phyloP scores from a whole-genome alignment of 2,797 vertebrate genomes.

The Ptychadena robeensis region DNA sequence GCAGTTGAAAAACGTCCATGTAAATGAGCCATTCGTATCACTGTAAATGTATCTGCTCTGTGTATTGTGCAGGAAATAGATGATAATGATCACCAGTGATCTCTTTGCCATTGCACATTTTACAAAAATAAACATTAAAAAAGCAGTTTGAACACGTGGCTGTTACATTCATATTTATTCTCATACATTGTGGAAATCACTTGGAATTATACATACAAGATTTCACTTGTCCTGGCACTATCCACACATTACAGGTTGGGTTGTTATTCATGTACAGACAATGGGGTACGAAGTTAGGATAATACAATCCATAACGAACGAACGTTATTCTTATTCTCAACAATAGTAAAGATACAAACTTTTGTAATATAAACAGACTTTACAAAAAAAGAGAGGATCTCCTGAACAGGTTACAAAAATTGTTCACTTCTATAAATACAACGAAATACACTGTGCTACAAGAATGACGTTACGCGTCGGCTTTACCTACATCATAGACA shows the following conservation, averaged over 20 bases:
- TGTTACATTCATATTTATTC: slow-evolving; percentile 72
- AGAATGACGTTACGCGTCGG: slow-evolving; percentile 70
- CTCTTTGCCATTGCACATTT: neutral
- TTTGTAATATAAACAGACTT: slow-evolving; percentile 79
- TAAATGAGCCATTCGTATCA: no score
- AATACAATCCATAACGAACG: slow-evolving; percentile 71
- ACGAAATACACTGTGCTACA: slow-evolving; percentile 72
- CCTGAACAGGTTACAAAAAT: slow-evolving; percentile 79
- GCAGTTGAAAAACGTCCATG: no score
- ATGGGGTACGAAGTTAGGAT: slow-evolving; percentile 77
- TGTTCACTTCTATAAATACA: slow-evolving; percentile 80
- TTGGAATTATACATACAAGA: slow-evolving; percentile 71
- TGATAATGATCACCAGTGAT: no score
- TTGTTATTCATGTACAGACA: slow-evolving; percentile 68
- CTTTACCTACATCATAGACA: slow-evolving; percentile 76
- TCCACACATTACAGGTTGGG: slow-evolving; percentile 66
- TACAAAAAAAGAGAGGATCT: slow-evolving; percentile 79
- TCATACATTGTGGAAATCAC: slow-evolving; percentile 72
- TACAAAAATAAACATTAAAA: neutral
- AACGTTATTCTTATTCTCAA: slow-evolving; percentile 65
- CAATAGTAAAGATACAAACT: slow-evolving; percentile 79
- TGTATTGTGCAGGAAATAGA: no score
- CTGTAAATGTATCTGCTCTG: no score
- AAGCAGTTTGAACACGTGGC: neutral
- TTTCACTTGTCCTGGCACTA: slow-evolving; percentile 68